Evolutionary conservation across 2,797 vertebrate species (phyloP).

Genomic region (Pogoniulus pusillus): DNA sequence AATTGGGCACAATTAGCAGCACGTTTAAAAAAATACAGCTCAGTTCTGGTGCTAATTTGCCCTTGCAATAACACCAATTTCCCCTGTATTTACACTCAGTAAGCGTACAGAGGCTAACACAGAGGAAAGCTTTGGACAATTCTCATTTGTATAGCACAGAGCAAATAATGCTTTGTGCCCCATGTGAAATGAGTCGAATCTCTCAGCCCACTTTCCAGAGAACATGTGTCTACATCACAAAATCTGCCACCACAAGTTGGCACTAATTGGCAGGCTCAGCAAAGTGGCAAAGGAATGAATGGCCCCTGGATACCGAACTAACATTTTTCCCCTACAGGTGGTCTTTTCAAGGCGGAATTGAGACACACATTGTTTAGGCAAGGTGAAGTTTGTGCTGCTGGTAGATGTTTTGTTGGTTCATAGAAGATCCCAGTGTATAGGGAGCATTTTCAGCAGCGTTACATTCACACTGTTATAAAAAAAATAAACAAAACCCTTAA

Average conservation of each 20-base stretch:
- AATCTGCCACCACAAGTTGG: constrained; percentile 78
- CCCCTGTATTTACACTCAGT: constrained; percentile 74
- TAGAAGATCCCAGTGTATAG: constrained; percentile 32
- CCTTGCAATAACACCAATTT: constrained; percentile 75
- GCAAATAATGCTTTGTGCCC: constrained; percentile 76
- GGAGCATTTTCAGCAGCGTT: neutral
- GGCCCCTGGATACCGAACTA: constrained; percentile 74
- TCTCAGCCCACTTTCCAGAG: constrained; percentile 73
- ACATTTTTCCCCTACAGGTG: constrained; percentile 77
- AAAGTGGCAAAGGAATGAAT: constrained; percentile 75
- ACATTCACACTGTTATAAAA: constrained; percentile 38
- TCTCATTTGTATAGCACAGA: constrained; percentile 74
- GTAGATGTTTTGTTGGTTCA: constrained; percentile 69
- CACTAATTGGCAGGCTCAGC: constrained; percentile 76
- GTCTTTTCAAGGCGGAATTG: constrained; percentile 75
- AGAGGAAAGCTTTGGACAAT: constrained; percentile 73
- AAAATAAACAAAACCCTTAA: constrained; percentile 61
- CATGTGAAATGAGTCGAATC: constrained; percentile 71
- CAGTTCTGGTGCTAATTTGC: constrained; percentile 77
- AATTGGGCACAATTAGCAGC: constrained; percentile 76
- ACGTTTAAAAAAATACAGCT: constrained; percentile 73
- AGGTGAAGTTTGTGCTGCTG: constrained; percentile 68
- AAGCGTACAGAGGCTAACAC: constrained; percentile 73
- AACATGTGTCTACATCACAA: constrained; percentile 77
- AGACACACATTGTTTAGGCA: constrained; percentile 68